Percentiles rank a stretch among this genome's conserved stretches.
phyloP scores from a whole-genome alignment of 2,113 vertebrate genomes.

The Gymnogyps californianus region DNA sequence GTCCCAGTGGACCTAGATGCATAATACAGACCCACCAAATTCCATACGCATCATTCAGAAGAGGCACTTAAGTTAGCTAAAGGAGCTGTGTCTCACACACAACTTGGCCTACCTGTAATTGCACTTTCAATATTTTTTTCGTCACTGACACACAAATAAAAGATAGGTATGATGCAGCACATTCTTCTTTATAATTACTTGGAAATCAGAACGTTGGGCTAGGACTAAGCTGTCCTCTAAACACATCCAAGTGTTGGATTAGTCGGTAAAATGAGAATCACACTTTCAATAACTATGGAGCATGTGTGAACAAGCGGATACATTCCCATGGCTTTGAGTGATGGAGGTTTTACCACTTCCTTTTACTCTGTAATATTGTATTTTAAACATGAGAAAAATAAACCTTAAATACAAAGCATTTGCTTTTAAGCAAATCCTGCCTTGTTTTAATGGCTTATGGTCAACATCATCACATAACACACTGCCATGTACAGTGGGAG shows the following conservation, averaged over 20 bases:
- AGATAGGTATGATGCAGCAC: background rate
- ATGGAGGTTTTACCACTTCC: conserved; percentile 70
- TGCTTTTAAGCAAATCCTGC: conserved; percentile 72
- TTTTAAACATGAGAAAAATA: conserved; percentile 73
- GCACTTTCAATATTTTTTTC: background rate
- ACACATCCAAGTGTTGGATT: conserved; percentile 69
- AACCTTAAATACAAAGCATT: conserved; percentile 65
- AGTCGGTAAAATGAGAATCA: conserved; percentile 72
- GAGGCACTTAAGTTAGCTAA: background rate
- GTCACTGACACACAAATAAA: background rate
- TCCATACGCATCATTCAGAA: fast-evolving
- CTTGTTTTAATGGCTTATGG: conserved; percentile 55
- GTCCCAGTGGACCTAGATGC: background rate
- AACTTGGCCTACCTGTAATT: background rate
- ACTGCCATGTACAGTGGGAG: background rate
- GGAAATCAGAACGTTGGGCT: conserved; percentile 55
- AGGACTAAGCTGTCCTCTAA: conserved; percentile 64
- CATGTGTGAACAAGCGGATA: conserved; percentile 66
- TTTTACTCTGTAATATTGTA: conserved; percentile 72
- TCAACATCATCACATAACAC: conserved; percentile 40
- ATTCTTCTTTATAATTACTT: conserved; percentile 53
- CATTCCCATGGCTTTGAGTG: conserved; percentile 62
- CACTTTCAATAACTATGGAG: conserved; percentile 60
- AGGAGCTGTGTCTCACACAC: background rate
- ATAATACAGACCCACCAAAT: background rate